These are phyloP conservation scores for Hesperophylax magnus DNA, from an alignment of 1,140 invertebrate genomes.

Conservation along the genomic window DNA sequence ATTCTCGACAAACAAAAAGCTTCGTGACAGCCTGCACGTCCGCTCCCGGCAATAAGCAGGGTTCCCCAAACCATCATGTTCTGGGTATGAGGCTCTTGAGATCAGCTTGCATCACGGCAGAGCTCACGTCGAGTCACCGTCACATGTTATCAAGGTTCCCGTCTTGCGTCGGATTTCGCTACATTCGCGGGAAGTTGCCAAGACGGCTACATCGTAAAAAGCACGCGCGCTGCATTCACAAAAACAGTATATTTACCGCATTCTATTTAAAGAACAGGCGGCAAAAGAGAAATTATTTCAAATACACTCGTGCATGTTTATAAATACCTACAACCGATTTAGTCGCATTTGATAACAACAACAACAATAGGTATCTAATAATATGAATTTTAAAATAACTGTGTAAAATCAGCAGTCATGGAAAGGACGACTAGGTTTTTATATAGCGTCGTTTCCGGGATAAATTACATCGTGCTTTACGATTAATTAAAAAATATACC, in stretches of 20 bases:
- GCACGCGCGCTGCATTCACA: conserved; percentile 8
- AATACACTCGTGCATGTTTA: too few relatives aligned
- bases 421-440: too few relatives aligned
- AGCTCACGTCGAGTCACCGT: not conserved
- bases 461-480: too few relatives aligned
- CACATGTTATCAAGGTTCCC: not conserved
- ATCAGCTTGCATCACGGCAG: not conserved
- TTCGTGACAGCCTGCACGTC: not conserved
- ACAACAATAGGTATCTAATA: too few relatives aligned
- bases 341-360: too few relatives aligned
- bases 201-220: conserved; percentile 25
- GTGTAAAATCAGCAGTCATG: too few relatives aligned
- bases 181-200: conserved; percentile 16
- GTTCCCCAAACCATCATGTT: not conserved
- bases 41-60: not conserved
- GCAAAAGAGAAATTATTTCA: not conserved
- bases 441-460: too few relatives aligned
- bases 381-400: too few relatives aligned
- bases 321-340: too few relatives aligned
- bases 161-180: not conserved
- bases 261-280: not conserved
- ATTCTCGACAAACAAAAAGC: not conserved
- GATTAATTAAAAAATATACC: too few relatives aligned
- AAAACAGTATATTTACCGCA: not conserved
- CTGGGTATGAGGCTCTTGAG: not conserved